Evolutionary conservation across 1,140 invertebrate genomes (phyloP).

Genomic region (Caenorhabditis briggsae): DNA sequence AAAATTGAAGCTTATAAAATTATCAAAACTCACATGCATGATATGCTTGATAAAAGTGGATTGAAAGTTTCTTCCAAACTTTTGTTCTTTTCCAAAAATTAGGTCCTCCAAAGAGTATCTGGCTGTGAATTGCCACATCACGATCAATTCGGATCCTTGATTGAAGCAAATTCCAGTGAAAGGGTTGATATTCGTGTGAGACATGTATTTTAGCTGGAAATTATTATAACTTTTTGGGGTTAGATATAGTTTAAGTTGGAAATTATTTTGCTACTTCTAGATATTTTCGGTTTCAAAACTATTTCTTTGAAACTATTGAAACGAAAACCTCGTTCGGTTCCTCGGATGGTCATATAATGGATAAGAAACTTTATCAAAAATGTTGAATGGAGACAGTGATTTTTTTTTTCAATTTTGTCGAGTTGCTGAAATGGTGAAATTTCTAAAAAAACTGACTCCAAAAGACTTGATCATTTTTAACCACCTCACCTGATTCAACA

Average conservation of each 20-base stretch:
- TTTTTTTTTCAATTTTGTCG: too few species aligned
- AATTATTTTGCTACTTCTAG: too few species aligned
- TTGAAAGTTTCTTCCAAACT: slow-evolving; percentile 62
- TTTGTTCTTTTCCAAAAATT: slow-evolving; percentile 51
- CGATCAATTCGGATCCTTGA: slow-evolving; percentile 55
- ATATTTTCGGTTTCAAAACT: too few species aligned
- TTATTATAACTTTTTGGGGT: too few species aligned
- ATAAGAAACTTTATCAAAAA: too few species aligned
- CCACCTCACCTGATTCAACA: slow-evolving; percentile 55
- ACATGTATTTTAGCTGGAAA: slow-evolving; percentile 54
- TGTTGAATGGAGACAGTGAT: too few species aligned
- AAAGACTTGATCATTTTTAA: not conserved
- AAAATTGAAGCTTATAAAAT: too few species aligned
- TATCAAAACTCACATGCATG: slow-evolving; percentile 48
- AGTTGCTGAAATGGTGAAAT: not conserved
- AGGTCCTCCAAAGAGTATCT: slow-evolving; percentile 55
- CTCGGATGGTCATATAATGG: too few species aligned
- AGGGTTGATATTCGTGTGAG: slow-evolving; percentile 57
- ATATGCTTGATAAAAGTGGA: slow-evolving; percentile 61
- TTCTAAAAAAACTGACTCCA: not conserved
- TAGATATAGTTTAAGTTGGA: too few species aligned
- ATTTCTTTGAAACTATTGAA: too few species aligned
- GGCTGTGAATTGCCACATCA: slow-evolving; percentile 51
- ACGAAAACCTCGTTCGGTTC: too few species aligned
- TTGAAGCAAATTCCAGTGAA: slow-evolving; percentile 63